Conservation (phyloP, 2,113 vertebrate genomes). For the Mobula hypostoma region DNA sequence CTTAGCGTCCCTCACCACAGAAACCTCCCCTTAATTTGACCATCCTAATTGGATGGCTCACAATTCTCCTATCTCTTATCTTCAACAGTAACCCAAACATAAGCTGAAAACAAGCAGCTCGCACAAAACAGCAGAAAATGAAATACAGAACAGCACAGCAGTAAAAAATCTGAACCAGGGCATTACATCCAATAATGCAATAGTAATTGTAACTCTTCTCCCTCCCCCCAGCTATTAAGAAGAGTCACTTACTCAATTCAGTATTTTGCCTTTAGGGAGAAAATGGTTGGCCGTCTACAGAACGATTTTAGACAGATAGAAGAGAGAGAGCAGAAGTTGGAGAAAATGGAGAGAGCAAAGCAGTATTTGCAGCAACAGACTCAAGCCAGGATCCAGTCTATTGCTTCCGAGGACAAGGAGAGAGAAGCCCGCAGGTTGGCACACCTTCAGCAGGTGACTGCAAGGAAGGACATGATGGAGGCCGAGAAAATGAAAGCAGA, state of each 20-base stretch:
- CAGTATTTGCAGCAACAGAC: constrained; percentile 6
- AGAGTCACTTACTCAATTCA: background rate
- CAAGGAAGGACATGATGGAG: constrained; percentile 7
- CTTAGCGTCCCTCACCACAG: no score
- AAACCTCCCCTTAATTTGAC: no score
- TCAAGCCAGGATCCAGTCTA: background rate
- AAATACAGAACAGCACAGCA: no score
- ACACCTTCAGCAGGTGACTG: constrained; percentile 31
- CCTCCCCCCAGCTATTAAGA: background rate
- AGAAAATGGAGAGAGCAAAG: constrained; percentile 21
- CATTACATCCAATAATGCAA: background rate
- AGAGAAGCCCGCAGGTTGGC: constrained; percentile 34
- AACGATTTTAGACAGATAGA: constrained; percentile 40
- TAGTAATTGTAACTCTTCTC: background rate
- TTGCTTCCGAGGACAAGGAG: constrained; percentile 38
- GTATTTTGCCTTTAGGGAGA: constrained; percentile 47
- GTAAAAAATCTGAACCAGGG: no score
- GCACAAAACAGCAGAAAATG: no score
- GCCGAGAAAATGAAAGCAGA: constrained; percentile 29
- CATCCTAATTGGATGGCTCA: no score
- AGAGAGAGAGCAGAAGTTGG: constrained; percentile 24
- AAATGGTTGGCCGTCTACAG: constrained; percentile 42
- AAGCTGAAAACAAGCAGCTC: no score
- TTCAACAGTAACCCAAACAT: no score
- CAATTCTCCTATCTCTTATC: no score